A percentile compares a stretch with the other conserved stretches of the same genome.
These are phyloP conservation scores for Zelleria hepariella DNA, from an alignment of 2,888 invertebrate genomes.

Conservation along the genomic window DNA sequence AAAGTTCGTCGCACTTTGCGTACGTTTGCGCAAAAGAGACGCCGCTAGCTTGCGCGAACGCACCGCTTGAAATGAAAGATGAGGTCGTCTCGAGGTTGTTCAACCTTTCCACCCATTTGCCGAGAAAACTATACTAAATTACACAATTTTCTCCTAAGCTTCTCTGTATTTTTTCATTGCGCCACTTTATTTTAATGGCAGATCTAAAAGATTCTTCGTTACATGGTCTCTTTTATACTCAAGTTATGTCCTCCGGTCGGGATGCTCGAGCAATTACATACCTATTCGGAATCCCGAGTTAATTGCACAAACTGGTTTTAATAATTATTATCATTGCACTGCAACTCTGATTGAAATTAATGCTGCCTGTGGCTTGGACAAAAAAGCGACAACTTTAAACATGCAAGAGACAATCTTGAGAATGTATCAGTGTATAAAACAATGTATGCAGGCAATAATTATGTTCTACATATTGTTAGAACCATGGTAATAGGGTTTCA, in stretches of 20 bases:
- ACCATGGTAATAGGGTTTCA: not conserved
- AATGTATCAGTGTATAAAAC: not conserved
- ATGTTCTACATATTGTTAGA: not conserved
- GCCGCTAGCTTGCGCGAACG: conserved; percentile 24
- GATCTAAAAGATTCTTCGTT: not conserved
- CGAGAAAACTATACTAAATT: conserved; percentile 4
- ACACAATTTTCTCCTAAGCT: conserved; percentile 3
- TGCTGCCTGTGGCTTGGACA: not conserved
- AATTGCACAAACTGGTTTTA: not conserved
- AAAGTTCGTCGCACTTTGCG: conserved; percentile 35
- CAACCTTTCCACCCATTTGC: conserved; percentile 33
- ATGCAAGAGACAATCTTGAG: not conserved
- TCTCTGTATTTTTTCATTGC: not conserved
- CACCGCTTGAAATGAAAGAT: conserved; percentile 20
- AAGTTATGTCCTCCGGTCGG: not conserved
- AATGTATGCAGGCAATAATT: not conserved
- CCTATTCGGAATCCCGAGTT: not conserved
- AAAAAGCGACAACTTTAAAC: not conserved
- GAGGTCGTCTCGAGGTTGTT: conserved; percentile 45
- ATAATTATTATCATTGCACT: not conserved
- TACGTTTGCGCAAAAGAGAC: conserved; percentile 29
- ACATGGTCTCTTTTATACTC: not conserved
- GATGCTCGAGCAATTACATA: too few relatives aligned
- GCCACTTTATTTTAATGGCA: not conserved
- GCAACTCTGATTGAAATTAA: not conserved